Conservation (phyloP, 2,888 invertebrate genomes). For the Drosophila koepferae region DNA sequence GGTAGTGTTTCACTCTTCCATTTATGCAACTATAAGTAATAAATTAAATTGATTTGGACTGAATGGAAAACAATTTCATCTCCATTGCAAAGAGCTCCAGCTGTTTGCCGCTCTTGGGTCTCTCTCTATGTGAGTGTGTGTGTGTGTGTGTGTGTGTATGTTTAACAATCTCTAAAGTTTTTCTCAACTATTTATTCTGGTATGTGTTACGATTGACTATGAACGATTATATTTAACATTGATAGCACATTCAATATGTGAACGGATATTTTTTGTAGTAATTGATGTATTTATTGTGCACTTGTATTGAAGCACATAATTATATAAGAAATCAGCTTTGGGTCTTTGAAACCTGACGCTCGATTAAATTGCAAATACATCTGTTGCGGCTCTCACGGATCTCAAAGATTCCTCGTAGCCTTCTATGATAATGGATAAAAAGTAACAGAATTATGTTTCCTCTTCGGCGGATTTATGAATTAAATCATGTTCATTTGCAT, state of each 20-base stretch:
- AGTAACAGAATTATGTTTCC: slow-evolving; percentile 1
- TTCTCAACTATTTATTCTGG: slow-evolving; percentile 52
- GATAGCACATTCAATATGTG: slow-evolving; percentile 57
- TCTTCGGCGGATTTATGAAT: slow-evolving; percentile 4
- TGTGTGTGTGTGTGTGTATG: slow-evolving; percentile 8
- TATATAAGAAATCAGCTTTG: slow-evolving; percentile 48
- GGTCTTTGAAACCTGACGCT: slow-evolving; percentile 58
- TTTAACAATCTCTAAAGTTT: slow-evolving; percentile 61
- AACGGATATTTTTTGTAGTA: slow-evolving; percentile 48
- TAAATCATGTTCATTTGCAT: slow-evolving; percentile 9
- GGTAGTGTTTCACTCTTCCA: slow-evolving; percentile 17
- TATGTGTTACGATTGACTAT: slow-evolving; percentile 35
- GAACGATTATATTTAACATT: slow-evolving; percentile 49
- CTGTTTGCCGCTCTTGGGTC: slow-evolving; percentile 23
- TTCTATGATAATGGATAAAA: slow-evolving; percentile 1
- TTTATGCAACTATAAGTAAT: slow-evolving; percentile 23
- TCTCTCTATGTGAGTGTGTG: neutral
- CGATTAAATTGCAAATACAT: slow-evolving; percentile 26
- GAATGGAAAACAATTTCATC: slow-evolving; percentile 39
- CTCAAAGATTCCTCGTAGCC: slow-evolving; percentile 17
- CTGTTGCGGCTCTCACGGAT: slow-evolving; percentile 2
- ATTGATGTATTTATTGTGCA: slow-evolving; percentile 45
- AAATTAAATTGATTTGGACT: slow-evolving; percentile 24
- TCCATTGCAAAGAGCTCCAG: slow-evolving; percentile 39
- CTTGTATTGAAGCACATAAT: slow-evolving; percentile 29